Conservation (phyloP, 1,140 invertebrate species). For the Drosophila serrata region DNA sequence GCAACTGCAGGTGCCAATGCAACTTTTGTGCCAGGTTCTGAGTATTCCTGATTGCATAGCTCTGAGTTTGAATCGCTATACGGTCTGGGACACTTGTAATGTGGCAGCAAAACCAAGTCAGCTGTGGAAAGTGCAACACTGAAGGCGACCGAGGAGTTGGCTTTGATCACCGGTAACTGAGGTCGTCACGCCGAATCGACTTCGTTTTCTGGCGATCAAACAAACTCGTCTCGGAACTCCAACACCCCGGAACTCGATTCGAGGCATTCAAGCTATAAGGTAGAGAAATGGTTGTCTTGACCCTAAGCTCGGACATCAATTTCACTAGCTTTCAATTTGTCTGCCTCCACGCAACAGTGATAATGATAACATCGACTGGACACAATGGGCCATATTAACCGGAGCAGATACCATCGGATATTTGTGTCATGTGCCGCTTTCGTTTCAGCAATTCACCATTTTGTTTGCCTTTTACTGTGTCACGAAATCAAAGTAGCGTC, state of each 20-base stretch:
- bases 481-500: conserved; percentile 69
- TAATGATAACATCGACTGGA: conserved; percentile 29
- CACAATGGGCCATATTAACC: conserved; percentile 48
- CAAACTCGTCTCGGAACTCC: conserved; percentile 31
- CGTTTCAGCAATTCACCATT: conserved; percentile 63
- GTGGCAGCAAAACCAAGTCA: conserved; percentile 25
- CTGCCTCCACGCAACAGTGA: conserved; percentile 49
- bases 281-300: conserved; percentile 69
- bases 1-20: background rate
- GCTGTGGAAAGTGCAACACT: background rate
- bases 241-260: background rate
- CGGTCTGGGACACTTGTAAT: conserved; percentile 57
- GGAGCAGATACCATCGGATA: conserved; percentile 40
- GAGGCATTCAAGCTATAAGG: conserved; percentile 68
- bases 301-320: conserved; percentile 53
- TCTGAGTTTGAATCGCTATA: conserved; percentile 40
- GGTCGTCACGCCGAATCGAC: conserved; percentile 24
- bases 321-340: conserved; percentile 76
- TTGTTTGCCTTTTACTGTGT: conserved; percentile 44
- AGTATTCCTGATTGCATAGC: conserved; percentile 74
- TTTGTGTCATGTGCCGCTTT: conserved; percentile 46
- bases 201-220: conserved; percentile 55
- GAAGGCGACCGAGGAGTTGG: conserved; percentile 14
- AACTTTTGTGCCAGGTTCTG: conserved; percentile 51
- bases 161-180: conserved; percentile 57